phyloP scores from a whole-genome alignment of 2,797 vertebrate genomes.

The Bradypodion ventrale region DNA sequence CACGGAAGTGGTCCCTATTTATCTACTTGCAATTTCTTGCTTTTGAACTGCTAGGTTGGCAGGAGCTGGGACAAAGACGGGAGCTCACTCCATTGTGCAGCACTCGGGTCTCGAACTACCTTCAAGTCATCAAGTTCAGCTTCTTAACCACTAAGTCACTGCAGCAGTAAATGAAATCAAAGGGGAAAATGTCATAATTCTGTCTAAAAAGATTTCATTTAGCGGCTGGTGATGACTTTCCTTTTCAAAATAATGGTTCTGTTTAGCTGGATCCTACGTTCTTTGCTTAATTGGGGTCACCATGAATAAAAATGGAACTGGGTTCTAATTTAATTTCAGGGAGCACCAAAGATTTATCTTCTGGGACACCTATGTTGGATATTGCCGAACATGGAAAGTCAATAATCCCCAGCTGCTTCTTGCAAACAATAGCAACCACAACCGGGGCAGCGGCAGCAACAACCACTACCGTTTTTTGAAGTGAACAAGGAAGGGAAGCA shows the following conservation, averaged over 20 bases:
- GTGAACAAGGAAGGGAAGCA: slow-evolving; percentile 7
- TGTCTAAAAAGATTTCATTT: slow-evolving; percentile 57
- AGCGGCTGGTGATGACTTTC: slow-evolving; percentile 62
- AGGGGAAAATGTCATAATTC: slow-evolving; percentile 60
- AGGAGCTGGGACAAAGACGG: too few species aligned
- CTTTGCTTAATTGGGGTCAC: slow-evolving; percentile 50
- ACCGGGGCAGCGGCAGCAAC: too few species aligned
- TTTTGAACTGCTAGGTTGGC: too few species aligned
- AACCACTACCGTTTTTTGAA: too few species aligned
- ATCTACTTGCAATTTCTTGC: too few species aligned
- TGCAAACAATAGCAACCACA: background rate
- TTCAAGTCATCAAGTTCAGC: slow-evolving; percentile 50
- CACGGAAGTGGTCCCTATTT: too few species aligned
- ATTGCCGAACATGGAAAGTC: background rate
- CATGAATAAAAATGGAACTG: slow-evolving; percentile 20
- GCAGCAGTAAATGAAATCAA: slow-evolving; percentile 52
- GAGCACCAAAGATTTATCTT: slow-evolving; percentile 1
- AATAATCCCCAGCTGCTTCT: background rate
- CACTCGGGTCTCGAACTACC: too few species aligned
- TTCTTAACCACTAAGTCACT: too few species aligned
- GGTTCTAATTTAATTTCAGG: slow-evolving; percentile 43
- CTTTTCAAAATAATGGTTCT: slow-evolving; percentile 60
- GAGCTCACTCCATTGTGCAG: too few species aligned
- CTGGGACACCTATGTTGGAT: slow-evolving; percentile 7
- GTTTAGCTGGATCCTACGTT: slow-evolving; percentile 43